Conservation (phyloP, 1,140 invertebrate species). For the Cydia fagiglandana region DNA sequence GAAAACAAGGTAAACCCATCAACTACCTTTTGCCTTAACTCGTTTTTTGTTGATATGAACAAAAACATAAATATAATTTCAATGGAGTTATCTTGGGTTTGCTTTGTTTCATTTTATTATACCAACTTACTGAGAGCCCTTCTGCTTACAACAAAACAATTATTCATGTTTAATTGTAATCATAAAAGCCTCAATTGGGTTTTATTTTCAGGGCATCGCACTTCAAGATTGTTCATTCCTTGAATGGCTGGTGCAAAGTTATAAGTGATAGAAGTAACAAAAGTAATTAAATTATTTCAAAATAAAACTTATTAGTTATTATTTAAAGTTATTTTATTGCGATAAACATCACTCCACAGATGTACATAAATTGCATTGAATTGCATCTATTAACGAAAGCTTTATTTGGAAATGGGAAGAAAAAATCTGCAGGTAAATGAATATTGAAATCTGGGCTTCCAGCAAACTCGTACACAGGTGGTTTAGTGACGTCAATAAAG, state of each 20-base stretch:
- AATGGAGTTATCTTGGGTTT: background rate
- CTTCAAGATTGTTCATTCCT: constrained; percentile 58
- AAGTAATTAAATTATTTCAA: constrained; percentile 78
- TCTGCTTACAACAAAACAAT: background rate
- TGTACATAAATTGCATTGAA: constrained; percentile 20
- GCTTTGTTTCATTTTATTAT: background rate
- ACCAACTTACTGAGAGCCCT: background rate
- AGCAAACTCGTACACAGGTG: constrained; percentile 48
- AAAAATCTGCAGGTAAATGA: constrained; percentile 62
- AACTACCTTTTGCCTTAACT: background rate
- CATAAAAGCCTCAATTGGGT: constrained; percentile 49
- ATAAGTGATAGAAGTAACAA: constrained; percentile 72
- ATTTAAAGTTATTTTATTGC: constrained; percentile 57
- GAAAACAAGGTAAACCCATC: background rate
- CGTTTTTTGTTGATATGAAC: background rate
- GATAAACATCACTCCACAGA: constrained; percentile 34
- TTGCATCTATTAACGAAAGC: background rate
- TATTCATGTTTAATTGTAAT: background rate
- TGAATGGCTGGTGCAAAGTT: constrained; percentile 67
- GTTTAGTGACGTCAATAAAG: constrained; percentile 58
- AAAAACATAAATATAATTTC: no score
- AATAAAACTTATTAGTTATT: constrained; percentile 70
- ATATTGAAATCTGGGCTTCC: constrained; percentile 53
- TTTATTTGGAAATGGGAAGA: constrained; percentile 55
- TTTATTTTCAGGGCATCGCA: constrained; percentile 71